Evolutionary conservation across 2,888 invertebrate genomes (phyloP).

Genomic region (Aplocera efformata): DNA sequence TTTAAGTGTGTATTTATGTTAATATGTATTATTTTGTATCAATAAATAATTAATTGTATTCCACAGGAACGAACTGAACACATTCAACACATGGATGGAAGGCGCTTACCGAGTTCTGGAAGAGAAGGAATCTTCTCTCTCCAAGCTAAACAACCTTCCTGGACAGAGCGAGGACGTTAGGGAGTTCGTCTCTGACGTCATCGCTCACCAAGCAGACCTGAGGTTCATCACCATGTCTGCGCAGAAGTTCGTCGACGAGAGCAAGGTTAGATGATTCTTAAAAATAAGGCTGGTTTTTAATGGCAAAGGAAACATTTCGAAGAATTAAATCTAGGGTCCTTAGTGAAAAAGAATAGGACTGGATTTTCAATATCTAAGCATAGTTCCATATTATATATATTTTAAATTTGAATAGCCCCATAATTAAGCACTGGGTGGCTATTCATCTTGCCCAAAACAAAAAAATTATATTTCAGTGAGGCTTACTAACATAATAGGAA

Average conservation of each 20-base stretch:
- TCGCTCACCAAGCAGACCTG: constrained; percentile 97
- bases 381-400: too few relatives aligned
- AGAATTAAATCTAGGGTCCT: too few relatives aligned
- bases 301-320: too few relatives aligned
- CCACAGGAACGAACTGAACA: constrained; percentile 85
- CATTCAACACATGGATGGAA: constrained; percentile 92
- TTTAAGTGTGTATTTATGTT: too few relatives aligned
- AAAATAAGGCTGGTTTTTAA: too few relatives aligned
- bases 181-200: constrained; percentile 95
- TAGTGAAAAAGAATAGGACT: too few relatives aligned
- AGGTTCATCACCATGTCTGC: constrained; percentile 97
- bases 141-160: constrained; percentile 86
- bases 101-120: constrained; percentile 89
- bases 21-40: not conserved
- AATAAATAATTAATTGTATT: not conserved
- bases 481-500: too few relatives aligned
- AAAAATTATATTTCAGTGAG: too few relatives aligned
- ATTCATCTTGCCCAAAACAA: too few relatives aligned
- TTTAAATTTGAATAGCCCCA: too few relatives aligned
- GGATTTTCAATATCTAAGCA: too few relatives aligned
- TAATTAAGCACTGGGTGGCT: too few relatives aligned
- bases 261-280: constrained; percentile 83
- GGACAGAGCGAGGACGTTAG: constrained; percentile 89
- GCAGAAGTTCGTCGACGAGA: constrained; percentile 97
- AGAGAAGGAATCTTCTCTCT: constrained; percentile 91